These are phyloP conservation scores for Xylocampa areola DNA, from an alignment of 2,888 invertebrate genomes.

Conservation along the genomic window DNA sequence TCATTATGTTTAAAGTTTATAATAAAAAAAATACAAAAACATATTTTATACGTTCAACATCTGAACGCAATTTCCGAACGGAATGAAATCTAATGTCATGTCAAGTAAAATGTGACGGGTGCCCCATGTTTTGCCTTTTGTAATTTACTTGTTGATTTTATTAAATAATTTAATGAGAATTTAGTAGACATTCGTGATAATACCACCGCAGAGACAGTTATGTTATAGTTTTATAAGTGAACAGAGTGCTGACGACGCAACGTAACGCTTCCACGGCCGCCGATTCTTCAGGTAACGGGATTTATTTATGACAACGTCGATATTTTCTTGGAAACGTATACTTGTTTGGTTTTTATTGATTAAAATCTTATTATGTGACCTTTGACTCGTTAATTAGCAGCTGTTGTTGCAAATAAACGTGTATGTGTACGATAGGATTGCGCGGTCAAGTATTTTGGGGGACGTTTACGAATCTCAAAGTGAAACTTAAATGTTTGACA, in stretches of 20 bases:
- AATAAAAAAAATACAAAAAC: neutral
- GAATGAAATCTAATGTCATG: slow-evolving; percentile 60
- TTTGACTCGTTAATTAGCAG: slow-evolving; percentile 47
- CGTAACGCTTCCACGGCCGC: slow-evolving; percentile 68
- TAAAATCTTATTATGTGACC: slow-evolving; percentile 53
- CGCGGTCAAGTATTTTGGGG: slow-evolving; percentile 31
- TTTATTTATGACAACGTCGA: slow-evolving; percentile 86
- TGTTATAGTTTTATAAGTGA: slow-evolving; percentile 75
- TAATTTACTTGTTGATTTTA: slow-evolving; percentile 87
- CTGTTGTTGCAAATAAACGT: slow-evolving; percentile 38
- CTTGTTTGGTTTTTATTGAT: slow-evolving; percentile 65
- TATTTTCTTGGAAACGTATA: slow-evolving; percentile 65
- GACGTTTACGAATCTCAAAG: slow-evolving; percentile 42
- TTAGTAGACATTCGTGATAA: slow-evolving; percentile 72
- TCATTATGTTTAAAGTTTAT: neutral
- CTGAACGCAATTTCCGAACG: slow-evolving; percentile 56
- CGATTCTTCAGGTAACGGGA: slow-evolving; percentile 87
- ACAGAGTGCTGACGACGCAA: slow-evolving; percentile 62
- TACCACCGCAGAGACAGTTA: slow-evolving; percentile 66
- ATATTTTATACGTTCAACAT: slow-evolving; percentile 1
- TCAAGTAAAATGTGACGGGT: slow-evolving; percentile 82
- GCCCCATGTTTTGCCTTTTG: slow-evolving; percentile 81
- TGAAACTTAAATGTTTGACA: slow-evolving; percentile 45
- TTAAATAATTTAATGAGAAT: slow-evolving; percentile 74
- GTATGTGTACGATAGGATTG: slow-evolving; percentile 38